A percentile compares a stretch with the other conserved stretches of the same genome.
Conservation (phyloP, 2,113 vertebrate species). For the Pachypanchax playfairii region DNA sequence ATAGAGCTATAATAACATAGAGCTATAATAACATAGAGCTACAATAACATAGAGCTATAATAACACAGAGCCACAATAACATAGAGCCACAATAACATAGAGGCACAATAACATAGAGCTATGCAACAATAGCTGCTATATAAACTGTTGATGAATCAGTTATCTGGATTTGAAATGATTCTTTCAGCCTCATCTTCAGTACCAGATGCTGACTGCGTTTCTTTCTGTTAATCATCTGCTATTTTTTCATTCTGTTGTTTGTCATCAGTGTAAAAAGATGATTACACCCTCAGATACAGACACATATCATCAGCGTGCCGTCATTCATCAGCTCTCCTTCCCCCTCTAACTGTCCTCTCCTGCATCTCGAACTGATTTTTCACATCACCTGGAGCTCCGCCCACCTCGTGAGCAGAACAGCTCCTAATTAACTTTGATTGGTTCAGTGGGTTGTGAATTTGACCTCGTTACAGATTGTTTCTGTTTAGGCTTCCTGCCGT, state of each 20-base stretch:
- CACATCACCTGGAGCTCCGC: background rate
- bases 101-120: too few species aligned
- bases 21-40: too few species aligned
- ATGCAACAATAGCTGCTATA: too few species aligned
- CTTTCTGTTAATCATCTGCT: background rate
- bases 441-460: background rate
- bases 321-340: background rate
- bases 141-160: background rate
- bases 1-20: too few species aligned
- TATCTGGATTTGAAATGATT: background rate
- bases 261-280: background rate
- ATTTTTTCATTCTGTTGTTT: background rate
- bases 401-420: background rate
- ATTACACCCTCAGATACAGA: background rate
- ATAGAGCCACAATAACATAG: too few species aligned
- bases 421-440: constrained; percentile 5
- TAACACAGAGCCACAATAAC: too few species aligned
- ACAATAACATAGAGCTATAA: too few species aligned
- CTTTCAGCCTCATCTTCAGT: background rate
- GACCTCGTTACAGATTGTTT: background rate
- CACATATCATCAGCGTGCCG: background rate
- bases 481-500: background rate
- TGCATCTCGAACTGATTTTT: background rate
- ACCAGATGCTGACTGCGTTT: background rate
- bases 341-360: background rate